Percentiles rank a stretch among this genome's conserved stretches.
Conservation (phyloP, 2,797 vertebrate species). For the Falco novaeseelandiae region DNA sequence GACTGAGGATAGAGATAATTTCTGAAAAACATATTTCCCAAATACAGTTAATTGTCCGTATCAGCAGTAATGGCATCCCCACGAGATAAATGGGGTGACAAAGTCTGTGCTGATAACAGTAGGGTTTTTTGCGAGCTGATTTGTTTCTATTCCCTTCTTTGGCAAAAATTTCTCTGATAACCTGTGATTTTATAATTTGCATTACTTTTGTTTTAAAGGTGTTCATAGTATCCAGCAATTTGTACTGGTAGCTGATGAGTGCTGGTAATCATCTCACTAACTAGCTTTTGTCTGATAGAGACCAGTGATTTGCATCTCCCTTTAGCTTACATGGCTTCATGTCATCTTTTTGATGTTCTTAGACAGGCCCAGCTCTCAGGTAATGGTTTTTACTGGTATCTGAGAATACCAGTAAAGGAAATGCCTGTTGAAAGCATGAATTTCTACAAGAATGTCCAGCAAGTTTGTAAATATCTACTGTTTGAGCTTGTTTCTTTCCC, state of each 20-base stretch:
- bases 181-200: not conserved
- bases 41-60: not conserved
- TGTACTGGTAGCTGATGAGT: not conserved
- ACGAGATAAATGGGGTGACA: not conserved
- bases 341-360: not conserved
- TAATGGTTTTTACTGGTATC: not conserved
- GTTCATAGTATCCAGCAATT: not conserved
- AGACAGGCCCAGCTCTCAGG: not conserved
- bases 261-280: not conserved
- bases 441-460: not conserved
- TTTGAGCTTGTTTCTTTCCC: not conserved
- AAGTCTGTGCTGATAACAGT: not conserved
- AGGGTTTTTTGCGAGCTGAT: not conserved
- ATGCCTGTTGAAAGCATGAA: not conserved
- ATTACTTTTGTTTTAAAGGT: not conserved
- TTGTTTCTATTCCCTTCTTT: not conserved
- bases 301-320: not conserved
- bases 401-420: not conserved
- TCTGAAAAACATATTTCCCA: slow-evolving; percentile 15
- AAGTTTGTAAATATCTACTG: not conserved
- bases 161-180: not conserved
- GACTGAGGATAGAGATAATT: not conserved
- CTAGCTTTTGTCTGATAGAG: not conserved
- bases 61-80: not conserved
- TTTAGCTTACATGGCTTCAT: not conserved